A percentile compares a stretch with the other conserved stretches of the same genome.
Evolutionary conservation across 1,140 invertebrate species (phyloP).

Genomic region (Vanessa tameamea): DNA sequence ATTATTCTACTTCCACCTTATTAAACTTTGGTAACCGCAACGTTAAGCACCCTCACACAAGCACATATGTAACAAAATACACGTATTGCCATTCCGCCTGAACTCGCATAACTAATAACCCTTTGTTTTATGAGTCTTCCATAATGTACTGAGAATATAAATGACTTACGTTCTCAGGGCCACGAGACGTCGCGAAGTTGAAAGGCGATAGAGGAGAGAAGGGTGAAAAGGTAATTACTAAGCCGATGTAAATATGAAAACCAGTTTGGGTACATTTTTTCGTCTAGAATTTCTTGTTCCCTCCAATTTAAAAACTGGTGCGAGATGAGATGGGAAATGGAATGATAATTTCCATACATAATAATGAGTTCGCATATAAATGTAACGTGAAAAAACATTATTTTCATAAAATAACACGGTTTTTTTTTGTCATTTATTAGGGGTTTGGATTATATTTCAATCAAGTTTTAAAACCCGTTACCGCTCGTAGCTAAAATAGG

Average conservation of each 20-base stretch:
- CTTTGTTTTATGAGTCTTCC: constrained; percentile 49
- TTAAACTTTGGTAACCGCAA: constrained; percentile 25
- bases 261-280: constrained; percentile 8
- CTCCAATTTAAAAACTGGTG: constrained; percentile 31
- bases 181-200: constrained; percentile 49
- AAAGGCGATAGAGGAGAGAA: constrained; percentile 65
- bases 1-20: no score
- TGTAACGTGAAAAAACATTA: constrained; percentile 11
- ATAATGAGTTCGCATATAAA: constrained; percentile 30
- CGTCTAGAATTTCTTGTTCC: constrained; percentile 26
- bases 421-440: constrained; percentile 1
- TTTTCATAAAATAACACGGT: background rate
- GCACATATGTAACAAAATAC: constrained; percentile 36
- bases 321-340: constrained; percentile 32
- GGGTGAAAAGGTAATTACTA: constrained; percentile 72
- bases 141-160: constrained; percentile 52
- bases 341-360: constrained; percentile 38
- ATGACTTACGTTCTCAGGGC: constrained; percentile 57
- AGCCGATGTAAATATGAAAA: constrained; percentile 36
- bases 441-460: background rate
- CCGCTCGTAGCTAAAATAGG: background rate
- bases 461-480: background rate
- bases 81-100: constrained; percentile 33
- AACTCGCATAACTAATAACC: constrained; percentile 41
- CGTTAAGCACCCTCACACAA: constrained; percentile 24